Conservation (phyloP, 2,888 invertebrate genomes). For the Andrena chrysosceles region DNA sequence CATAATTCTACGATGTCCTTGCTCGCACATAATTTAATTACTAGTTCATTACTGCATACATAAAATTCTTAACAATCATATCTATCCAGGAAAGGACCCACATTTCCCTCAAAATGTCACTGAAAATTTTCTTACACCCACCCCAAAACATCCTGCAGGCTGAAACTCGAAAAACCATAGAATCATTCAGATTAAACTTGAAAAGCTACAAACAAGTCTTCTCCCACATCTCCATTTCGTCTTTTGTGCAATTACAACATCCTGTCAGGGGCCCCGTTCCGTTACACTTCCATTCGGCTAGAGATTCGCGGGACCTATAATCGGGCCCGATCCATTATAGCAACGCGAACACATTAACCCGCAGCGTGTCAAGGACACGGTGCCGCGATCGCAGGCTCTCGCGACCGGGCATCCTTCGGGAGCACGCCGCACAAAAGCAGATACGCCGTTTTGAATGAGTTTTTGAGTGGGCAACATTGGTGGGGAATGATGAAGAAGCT, state of each 20-base stretch:
- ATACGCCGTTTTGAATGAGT: conserved; percentile 49
- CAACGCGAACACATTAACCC: conserved; percentile 3
- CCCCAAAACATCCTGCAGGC: too few relatives aligned
- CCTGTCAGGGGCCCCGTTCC: not conserved
- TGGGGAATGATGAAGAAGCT: conserved; percentile 54
- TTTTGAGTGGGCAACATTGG: conserved; percentile 61
- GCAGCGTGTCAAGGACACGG: conserved; percentile 43
- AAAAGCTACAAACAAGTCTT: not conserved
- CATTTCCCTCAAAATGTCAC: too few relatives aligned
- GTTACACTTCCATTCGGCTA: not conserved
- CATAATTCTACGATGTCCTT: too few relatives aligned
- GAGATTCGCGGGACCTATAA: not conserved
- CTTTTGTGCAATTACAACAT: not conserved
- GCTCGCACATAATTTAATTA: too few relatives aligned
- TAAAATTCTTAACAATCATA: too few relatives aligned
- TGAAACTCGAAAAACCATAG: too few relatives aligned
- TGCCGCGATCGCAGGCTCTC: not conserved
- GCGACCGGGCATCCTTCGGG: conserved; percentile 12
- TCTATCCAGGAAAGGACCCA: too few relatives aligned
- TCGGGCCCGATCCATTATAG: conserved; percentile 3
- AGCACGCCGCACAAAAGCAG: not conserved
- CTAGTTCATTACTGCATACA: too few relatives aligned
- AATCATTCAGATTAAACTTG: too few relatives aligned
- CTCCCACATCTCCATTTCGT: too few relatives aligned
- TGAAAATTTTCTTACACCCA: too few relatives aligned